These are phyloP conservation scores for Cephalophus harveyi DNA, from an alignment of 2,113 vertebrate genomes.

Conservation along the genomic window DNA sequence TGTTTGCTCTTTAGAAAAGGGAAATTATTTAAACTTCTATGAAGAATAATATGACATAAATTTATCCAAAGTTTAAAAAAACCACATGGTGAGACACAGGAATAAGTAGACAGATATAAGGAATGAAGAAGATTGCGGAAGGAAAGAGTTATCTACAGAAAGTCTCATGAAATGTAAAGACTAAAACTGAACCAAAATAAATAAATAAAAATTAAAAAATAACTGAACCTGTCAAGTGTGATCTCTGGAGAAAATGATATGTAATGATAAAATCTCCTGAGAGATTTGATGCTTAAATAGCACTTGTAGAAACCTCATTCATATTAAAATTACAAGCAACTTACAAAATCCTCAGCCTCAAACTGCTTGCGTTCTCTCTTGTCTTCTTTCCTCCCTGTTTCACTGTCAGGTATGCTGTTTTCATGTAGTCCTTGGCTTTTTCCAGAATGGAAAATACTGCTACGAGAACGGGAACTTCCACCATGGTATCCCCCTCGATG, in stretches of 20 bases:
- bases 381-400: conserved; percentile 74
- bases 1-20: neutral
- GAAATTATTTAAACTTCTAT: neutral
- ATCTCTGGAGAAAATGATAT: neutral
- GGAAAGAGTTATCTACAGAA: neutral
- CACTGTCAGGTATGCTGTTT: conserved; percentile 72
- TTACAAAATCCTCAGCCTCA: conserved; percentile 88
- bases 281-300: conserved; percentile 9
- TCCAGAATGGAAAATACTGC: conserved; percentile 75
- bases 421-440: conserved; percentile 79
- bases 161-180: neutral
- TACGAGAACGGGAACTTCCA: conserved; percentile 71
- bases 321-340: conserved; percentile 69
- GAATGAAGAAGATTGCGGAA: neutral
- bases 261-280: neutral
- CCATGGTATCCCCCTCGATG: conserved; percentile 74
- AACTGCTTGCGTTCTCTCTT: conserved; percentile 80
- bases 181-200: neutral
- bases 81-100: neutral
- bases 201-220: neutral
- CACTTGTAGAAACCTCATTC: conserved; percentile 28
- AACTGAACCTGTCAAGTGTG: neutral
- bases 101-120: neutral
- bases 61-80: neutral
- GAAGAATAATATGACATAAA: neutral